Percentiles rank a stretch among this genome's conserved stretches.
Evolutionary conservation across 2,113 vertebrate species (phyloP).

Genomic region (Oryzias melastigma): DNA sequence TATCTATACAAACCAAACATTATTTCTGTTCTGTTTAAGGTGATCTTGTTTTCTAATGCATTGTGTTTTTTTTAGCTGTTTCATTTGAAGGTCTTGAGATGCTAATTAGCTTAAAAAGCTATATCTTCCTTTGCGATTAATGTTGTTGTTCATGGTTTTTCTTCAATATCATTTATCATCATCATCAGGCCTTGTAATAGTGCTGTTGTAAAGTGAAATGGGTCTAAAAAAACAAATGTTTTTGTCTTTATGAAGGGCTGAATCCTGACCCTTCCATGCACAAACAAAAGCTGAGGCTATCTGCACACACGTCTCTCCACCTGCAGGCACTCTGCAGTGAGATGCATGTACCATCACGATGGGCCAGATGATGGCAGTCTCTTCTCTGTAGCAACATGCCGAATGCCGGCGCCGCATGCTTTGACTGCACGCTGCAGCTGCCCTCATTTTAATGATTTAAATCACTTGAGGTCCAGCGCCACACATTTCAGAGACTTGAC

Average conservation of each 20-base stretch:
- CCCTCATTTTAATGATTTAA: conserved; percentile 74
- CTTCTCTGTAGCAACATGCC: conserved; percentile 65
- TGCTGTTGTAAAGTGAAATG: conserved; percentile 28
- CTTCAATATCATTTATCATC: not conserved
- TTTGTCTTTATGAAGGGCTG: not conserved
- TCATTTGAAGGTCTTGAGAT: too few relatives aligned
- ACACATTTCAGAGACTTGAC: conserved; percentile 70
- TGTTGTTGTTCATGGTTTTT: conserved; percentile 10
- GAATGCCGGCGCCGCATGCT: conserved; percentile 41
- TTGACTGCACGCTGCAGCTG: conserved; percentile 61
- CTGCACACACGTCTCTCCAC: conserved; percentile 39
- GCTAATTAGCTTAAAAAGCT: too few relatives aligned
- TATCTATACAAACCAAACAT: too few relatives aligned
- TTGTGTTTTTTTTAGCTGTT: too few relatives aligned
- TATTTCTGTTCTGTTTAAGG: too few relatives aligned
- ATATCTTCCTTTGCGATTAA: too few relatives aligned
- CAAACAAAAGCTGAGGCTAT: conserved; percentile 20
- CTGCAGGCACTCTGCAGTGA: conserved; percentile 29
- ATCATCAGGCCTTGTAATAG: conserved; percentile 12
- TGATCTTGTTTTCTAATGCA: too few relatives aligned
- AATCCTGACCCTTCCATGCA: not conserved
- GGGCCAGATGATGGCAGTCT: conserved; percentile 76
- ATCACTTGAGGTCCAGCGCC: conserved; percentile 64
- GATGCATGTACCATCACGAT: conserved; percentile 41
- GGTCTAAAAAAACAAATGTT: not conserved